A percentile compares a stretch with the other conserved stretches of the same genome.
Conservation (phyloP, 1,140 invertebrate species). For the Monochamus saltuarius region DNA sequence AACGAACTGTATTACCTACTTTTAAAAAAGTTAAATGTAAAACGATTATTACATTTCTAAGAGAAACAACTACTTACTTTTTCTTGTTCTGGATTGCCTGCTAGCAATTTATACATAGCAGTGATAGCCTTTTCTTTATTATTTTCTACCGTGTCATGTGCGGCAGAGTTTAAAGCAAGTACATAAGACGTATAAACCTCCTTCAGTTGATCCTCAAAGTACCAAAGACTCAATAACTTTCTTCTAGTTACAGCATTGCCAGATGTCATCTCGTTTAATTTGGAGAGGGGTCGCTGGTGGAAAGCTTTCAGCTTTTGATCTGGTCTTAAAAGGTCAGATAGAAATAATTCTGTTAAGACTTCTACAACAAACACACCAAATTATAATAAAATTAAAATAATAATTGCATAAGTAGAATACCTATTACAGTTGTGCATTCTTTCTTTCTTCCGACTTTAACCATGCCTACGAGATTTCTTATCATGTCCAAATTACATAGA, state of each 20-base stretch:
- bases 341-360: constrained; percentile 75
- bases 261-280: constrained; percentile 55
- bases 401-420: constrained; percentile 43
- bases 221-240: constrained; percentile 64
- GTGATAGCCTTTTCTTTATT: constrained; percentile 82
- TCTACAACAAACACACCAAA: constrained; percentile 52
- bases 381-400: constrained; percentile 10
- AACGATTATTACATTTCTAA: too few species aligned
- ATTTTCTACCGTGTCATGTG: constrained; percentile 70
- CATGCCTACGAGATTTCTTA: constrained; percentile 74
- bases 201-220: constrained; percentile 85
- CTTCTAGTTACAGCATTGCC: constrained; percentile 57
- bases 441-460: constrained; percentile 81
- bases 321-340: constrained; percentile 72
- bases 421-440: constrained; percentile 67
- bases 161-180: constrained; percentile 61
- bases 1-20: too few species aligned
- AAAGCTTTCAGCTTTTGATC: constrained; percentile 73
- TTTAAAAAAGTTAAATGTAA: too few species aligned
- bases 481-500: constrained; percentile 71
- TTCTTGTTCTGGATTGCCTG: constrained; percentile 86
- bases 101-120: constrained; percentile 76
- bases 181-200: constrained; percentile 72
- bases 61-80: constrained; percentile 67
- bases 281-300: constrained; percentile 64